These are phyloP conservation scores for Epinephelus cyanopodus DNA, from an alignment of 2,113 vertebrate species.

Conservation along the genomic window DNA sequence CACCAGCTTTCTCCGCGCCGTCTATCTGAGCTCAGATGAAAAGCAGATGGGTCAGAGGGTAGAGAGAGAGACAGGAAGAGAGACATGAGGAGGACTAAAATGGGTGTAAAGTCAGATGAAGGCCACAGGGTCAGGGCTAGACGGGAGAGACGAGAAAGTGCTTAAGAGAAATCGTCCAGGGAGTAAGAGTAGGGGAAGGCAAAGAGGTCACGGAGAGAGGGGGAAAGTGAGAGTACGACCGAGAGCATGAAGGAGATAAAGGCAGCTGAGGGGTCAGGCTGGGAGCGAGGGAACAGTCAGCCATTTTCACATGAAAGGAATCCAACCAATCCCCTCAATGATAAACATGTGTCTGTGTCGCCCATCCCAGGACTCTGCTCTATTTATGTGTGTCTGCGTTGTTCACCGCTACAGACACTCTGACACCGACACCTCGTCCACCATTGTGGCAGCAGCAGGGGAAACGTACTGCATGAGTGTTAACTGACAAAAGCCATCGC, in stretches of 20 bases:
- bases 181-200: slow-evolving; percentile 40
- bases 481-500: slow-evolving; percentile 63
- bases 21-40: slow-evolving; percentile 66
- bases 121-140: slow-evolving; percentile 60
- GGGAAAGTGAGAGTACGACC: slow-evolving; percentile 24
- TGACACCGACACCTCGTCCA: slow-evolving; percentile 52
- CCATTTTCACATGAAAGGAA: slow-evolving; percentile 89
- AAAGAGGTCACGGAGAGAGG: slow-evolving; percentile 16
- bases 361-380: slow-evolving; percentile 85
- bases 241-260: slow-evolving; percentile 76
- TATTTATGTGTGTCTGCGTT: slow-evolving; percentile 40
- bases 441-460: slow-evolving; percentile 51
- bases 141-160: slow-evolving; percentile 17
- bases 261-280: slow-evolving; percentile 86
- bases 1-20: slow-evolving; percentile 43
- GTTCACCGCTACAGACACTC: slow-evolving; percentile 37
- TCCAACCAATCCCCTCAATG: slow-evolving; percentile 87
- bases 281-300: slow-evolving; percentile 88
- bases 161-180: slow-evolving; percentile 17
- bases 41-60: slow-evolving; percentile 75
- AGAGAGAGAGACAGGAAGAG: slow-evolving; percentile 43
- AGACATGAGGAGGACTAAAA: slow-evolving; percentile 49
- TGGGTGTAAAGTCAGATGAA: slow-evolving; percentile 76
- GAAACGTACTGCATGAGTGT: slow-evolving; percentile 34
- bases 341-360: slow-evolving; percentile 95